Percentiles rank a stretch among this genome's conserved stretches.
These are phyloP conservation scores for Cuniculus paca DNA, from an alignment of 2,797 vertebrate genomes.

Conservation along the genomic window DNA sequence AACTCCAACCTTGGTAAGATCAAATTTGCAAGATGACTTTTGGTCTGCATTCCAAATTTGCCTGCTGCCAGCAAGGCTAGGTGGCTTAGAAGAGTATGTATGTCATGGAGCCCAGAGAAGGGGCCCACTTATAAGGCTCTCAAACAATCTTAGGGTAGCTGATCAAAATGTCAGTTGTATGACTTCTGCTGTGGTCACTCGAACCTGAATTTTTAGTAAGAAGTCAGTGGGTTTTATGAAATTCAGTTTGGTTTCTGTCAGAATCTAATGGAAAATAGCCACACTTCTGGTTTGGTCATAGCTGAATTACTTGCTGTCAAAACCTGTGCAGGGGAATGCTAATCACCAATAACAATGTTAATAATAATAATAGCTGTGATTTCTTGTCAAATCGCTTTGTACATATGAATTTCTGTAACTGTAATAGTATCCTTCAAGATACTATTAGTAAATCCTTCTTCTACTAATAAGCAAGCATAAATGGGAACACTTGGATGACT, in stretches of 20 bases:
- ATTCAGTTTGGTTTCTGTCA: background rate
- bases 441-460: background rate
- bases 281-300: background rate
- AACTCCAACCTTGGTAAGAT: background rate
- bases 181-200: background rate
- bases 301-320: background rate
- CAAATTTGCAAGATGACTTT: background rate
- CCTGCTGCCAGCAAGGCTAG: background rate
- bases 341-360: background rate
- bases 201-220: slow-evolving; percentile 31
- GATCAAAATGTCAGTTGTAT: background rate
- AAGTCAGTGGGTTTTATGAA: slow-evolving; percentile 1
- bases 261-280: background rate
- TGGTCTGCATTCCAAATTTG: background rate
- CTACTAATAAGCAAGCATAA: background rate
- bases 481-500: background rate
- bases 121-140: background rate
- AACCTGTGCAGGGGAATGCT: background rate
- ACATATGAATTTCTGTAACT: background rate
- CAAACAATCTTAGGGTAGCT: background rate
- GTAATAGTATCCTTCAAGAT: background rate
- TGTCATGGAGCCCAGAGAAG: background rate
- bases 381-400: background rate
- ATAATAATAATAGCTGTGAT: background rate
- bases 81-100: background rate